A percentile compares a stretch with the other conserved stretches of the same genome.
These are phyloP conservation scores for Andinoacara biseriatus DNA, from an alignment of 2,113 vertebrate species.

Conservation along the genomic window DNA sequence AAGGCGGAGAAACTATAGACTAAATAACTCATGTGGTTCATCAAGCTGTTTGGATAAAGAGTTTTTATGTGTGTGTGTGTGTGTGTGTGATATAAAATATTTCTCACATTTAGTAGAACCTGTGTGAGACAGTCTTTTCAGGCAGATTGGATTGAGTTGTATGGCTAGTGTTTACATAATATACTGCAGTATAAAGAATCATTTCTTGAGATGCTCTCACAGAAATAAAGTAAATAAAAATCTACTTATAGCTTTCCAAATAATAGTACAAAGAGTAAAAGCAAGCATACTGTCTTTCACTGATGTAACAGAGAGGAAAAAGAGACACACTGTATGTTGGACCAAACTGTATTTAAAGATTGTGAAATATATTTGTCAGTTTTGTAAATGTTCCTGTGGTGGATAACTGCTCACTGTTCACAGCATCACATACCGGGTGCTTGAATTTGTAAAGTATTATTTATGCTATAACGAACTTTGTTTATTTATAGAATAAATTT, in stretches of 20 bases:
- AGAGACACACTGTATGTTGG: not conserved
- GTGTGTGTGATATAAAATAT: not conserved
- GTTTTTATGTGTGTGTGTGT: not conserved
- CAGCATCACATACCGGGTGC: not conserved
- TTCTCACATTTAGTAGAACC: not conserved
- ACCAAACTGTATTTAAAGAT: not conserved
- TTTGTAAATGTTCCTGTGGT: slow-evolving; percentile 18
- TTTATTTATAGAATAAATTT: slow-evolving; percentile 28
- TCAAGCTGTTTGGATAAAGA: not conserved
- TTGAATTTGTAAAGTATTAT: slow-evolving; percentile 1
- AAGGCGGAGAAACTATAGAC: not conserved
- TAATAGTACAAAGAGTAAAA: not conserved
- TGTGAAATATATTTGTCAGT: slow-evolving; percentile 3
- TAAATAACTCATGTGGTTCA: slow-evolving; percentile 1
- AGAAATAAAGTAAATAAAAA: not conserved
- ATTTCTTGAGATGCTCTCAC: not conserved
- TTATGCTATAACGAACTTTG: not conserved
- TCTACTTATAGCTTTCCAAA: not conserved
- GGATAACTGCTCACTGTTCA: not conserved
- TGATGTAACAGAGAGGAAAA: not conserved
- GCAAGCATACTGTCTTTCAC: not conserved
- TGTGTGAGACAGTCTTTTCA: not conserved
- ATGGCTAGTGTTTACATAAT: not conserved
- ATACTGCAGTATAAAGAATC: not conserved
- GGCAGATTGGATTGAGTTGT: not conserved